Evolutionary conservation across 2,888 invertebrate species (phyloP), one percentile per base, ranked within the genome.

Genomic region (Baronia brevicornis): DNA sequence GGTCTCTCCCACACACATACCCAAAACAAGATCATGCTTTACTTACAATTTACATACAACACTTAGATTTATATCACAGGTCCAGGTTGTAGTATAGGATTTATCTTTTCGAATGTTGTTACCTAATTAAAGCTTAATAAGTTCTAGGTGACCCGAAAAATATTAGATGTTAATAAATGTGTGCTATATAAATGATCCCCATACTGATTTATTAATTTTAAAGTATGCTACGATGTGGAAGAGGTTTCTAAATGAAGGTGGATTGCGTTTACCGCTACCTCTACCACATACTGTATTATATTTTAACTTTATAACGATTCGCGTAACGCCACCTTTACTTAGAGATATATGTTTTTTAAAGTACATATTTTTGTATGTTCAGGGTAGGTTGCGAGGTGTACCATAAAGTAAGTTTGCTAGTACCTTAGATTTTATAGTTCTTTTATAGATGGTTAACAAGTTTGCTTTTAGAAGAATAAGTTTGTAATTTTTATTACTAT

Each of bases 281-380:
- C 20, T 25, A 28, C 7, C 18, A 38, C 26, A 23, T 23, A 30
- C 28, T 24, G 5, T 5, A 28, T 17, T 7, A 11, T 24, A 14
- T 8, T 19, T 5, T 26, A 17, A 19, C 34, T 35, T 19, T 31
- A 39, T 26, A 26, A 31, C 33, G 32, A 19, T 31, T n/a, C n/a
- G n/a, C n/a, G n/a, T 21, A 23, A 23, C 5, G 44, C 54, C 63
- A 52, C 60, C 59, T 72, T 66, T 65, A 59, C 62, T 54, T 54
- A 55, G 50, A 59, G 62, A 59, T 50, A 48, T 43, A 56, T 56
- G 59, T 66, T 73, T 72, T 70, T 59, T 63, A 77, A 41, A 80
- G 77, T 77, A 79, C 77, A 80, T 80, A 84, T 82, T 82, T 84
- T 82, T 82, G 72, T 82, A 84, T 80, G 74, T 77, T 77, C 71